Conservation (phyloP, 2,797 vertebrate genomes). For the Mus spretus region DNA sequence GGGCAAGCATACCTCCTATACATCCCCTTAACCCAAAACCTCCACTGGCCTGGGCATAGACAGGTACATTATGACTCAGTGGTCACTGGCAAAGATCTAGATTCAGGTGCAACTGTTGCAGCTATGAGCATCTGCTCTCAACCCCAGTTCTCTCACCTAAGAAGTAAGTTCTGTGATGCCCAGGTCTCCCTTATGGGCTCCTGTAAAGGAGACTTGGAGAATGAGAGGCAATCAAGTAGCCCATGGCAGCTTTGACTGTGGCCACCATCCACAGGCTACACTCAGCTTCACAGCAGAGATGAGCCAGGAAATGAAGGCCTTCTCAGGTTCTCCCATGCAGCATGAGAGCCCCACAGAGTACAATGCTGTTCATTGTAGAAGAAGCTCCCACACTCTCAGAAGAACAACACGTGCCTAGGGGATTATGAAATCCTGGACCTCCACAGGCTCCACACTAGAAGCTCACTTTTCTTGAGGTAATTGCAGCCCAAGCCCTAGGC, state of each 20-base stretch:
- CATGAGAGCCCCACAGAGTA: fast-evolving
- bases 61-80: neutral
- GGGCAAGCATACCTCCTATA: fast-evolving
- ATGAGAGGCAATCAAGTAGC: fast-evolving
- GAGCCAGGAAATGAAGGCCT: no score
- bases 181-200: fast-evolving
- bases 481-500: neutral
- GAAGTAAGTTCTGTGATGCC: fast-evolving
- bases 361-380: fast-evolving
- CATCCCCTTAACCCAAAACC: fast-evolving
- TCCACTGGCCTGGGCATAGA: no score
- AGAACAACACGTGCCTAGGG: fast-evolving
- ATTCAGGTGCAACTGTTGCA: neutral
- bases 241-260: no score
- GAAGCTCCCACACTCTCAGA: fast-evolving
- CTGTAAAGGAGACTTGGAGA: neutral
- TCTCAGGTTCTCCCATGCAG: neutral
- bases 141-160: neutral
- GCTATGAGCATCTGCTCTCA: no score
- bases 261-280: fast-evolving
- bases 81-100: neutral
- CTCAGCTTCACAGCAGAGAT: neutral
- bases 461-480: no score
- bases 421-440: neutral
- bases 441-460: neutral